A percentile compares a stretch with the other conserved stretches of the same genome.
phyloP scores from a whole-genome alignment of 1,140 invertebrate species.

The Chlorops oryzae region DNA sequence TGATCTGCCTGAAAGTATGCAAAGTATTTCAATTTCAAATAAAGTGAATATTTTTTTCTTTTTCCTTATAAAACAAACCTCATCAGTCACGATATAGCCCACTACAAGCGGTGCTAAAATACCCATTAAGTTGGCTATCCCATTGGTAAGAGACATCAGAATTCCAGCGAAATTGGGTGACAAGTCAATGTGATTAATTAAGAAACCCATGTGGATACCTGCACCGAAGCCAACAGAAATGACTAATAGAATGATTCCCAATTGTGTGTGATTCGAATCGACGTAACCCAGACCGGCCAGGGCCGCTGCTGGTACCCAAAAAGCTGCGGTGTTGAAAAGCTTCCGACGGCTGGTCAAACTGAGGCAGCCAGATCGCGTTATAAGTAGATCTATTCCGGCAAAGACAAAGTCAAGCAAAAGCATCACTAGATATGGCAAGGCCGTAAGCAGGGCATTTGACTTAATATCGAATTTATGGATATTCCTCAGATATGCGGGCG shows the following conservation, averaged over 20 bases:
- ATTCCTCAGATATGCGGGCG: slow-evolving; percentile 83
- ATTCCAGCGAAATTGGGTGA: slow-evolving; percentile 66
- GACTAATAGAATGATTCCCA: slow-evolving; percentile 58
- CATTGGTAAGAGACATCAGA: slow-evolving; percentile 60
- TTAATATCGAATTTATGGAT: slow-evolving; percentile 75
- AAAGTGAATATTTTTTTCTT: too few species aligned
- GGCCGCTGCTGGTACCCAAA: slow-evolving; percentile 55
- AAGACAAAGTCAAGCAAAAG: slow-evolving; percentile 61
- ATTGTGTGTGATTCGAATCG: slow-evolving; percentile 47
- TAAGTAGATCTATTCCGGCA: slow-evolving; percentile 55
- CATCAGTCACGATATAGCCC: slow-evolving; percentile 55
- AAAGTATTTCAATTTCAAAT: too few species aligned
- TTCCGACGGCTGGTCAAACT: slow-evolving; percentile 56
- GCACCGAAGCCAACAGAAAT: slow-evolving; percentile 71
- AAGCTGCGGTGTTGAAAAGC: slow-evolving; percentile 60
- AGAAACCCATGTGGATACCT: slow-evolving; percentile 63
- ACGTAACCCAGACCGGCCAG: slow-evolving; percentile 59
- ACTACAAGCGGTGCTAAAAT: slow-evolving; percentile 61
- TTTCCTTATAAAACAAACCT: too few species aligned
- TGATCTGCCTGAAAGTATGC: not conserved
- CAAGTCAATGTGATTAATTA: slow-evolving; percentile 65
- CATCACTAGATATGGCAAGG: slow-evolving; percentile 73
- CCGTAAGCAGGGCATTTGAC: slow-evolving; percentile 63
- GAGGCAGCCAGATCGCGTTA: slow-evolving; percentile 54
- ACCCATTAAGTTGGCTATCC: slow-evolving; percentile 59